phyloP scores from a whole-genome alignment of 2,888 invertebrate genomes.

The Polyommatus iphigenia region DNA sequence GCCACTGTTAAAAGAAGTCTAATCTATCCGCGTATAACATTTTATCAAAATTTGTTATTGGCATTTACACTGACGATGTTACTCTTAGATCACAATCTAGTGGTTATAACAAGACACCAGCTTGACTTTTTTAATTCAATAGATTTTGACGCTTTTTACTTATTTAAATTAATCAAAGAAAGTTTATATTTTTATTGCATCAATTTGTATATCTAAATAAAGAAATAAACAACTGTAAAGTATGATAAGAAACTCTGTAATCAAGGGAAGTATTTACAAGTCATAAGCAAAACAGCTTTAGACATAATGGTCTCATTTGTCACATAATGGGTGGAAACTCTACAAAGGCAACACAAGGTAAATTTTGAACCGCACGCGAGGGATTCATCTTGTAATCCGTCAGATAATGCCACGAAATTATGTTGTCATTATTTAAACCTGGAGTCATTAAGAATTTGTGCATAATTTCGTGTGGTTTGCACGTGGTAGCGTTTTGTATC shows the following conservation, averaged over 20 bases:
- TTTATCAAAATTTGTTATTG: not conserved
- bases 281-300: not conserved
- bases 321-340: slow-evolving; percentile 7
- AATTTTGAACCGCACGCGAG: slow-evolving; percentile 20
- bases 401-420: slow-evolving; percentile 22
- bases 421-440: slow-evolving; percentile 14
- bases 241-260: not conserved
- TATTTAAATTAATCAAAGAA: too few relatives aligned
- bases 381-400: slow-evolving; percentile 30
- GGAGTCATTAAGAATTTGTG: not conserved
- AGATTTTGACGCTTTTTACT: too few relatives aligned
- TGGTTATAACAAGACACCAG: not conserved
- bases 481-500: not conserved
- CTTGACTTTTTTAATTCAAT: too few relatives aligned
- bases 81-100: not conserved
- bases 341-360: slow-evolving; percentile 6
- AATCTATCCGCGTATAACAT: not conserved
- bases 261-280: not conserved
- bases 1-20: not conserved
- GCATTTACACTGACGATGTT: not conserved
- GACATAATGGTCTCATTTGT: slow-evolving; percentile 17
- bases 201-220: not conserved
- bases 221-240: not conserved
- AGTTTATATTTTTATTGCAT: not conserved
- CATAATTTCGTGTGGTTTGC: not conserved